phyloP scores from a whole-genome alignment of 2,797 vertebrate species.

The Diplodus puntazzo region DNA sequence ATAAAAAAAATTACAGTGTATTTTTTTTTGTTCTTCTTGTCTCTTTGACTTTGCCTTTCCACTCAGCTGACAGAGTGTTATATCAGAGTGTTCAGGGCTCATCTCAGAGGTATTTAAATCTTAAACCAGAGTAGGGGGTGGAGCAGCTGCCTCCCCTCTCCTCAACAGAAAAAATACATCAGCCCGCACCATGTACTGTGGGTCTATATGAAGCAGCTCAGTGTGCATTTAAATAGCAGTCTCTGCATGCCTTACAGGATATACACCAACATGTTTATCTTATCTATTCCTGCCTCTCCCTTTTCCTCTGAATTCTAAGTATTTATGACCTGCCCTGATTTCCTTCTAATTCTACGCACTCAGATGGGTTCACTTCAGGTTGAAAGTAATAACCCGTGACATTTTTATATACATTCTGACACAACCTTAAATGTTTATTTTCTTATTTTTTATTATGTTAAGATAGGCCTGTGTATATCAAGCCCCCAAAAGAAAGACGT shows the following conservation, averaged over 20 bases:
- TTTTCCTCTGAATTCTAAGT: constrained; percentile 20
- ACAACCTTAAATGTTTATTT: no score
- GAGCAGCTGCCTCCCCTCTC: neutral
- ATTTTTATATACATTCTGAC: neutral
- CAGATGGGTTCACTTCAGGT: constrained; percentile 10
- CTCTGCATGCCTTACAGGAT: constrained; percentile 11
- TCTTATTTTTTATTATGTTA: no score
- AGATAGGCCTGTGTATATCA: no score
- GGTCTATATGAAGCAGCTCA: constrained; percentile 33
- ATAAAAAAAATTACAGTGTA: neutral
- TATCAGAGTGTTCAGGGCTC: neutral
- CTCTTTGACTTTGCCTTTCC: neutral
- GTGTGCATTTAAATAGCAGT: constrained; percentile 10
- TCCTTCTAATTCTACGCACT: neutral
- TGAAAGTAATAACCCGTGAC: neutral
- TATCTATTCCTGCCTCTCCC: constrained; percentile 26
- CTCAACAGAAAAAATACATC: constrained; percentile 15
- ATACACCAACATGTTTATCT: constrained; percentile 8
- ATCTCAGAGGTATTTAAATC: neutral
- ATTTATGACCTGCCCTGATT: constrained; percentile 12
- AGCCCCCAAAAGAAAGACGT: neutral
- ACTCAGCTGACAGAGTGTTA: neutral
- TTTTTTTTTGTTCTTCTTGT: neutral
- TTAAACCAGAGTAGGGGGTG: neutral
- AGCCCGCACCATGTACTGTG: neutral